phyloP scores from a whole-genome alignment of 2,797 vertebrate species.

The Karalla daura region DNA sequence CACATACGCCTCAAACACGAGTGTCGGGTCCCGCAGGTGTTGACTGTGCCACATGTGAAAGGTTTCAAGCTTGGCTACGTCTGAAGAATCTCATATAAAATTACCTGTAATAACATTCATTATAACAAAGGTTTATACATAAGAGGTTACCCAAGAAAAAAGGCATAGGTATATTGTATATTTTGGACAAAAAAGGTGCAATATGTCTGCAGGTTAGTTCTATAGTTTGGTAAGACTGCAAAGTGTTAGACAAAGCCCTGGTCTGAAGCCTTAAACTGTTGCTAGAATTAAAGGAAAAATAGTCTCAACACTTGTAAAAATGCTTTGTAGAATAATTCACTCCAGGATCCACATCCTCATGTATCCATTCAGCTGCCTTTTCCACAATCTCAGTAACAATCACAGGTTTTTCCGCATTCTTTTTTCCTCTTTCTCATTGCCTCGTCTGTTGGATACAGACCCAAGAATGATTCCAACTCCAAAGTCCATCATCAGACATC shows the following conservation, averaged over 20 bases:
- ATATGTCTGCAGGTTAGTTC: constrained; percentile 56
- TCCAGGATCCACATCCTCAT: neutral
- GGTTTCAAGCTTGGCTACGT: constrained; percentile 31
- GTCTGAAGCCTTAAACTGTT: constrained; percentile 42
- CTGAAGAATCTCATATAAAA: constrained; percentile 44
- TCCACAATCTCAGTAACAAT: neutral
- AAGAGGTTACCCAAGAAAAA: constrained; percentile 45
- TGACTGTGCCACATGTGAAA: constrained; percentile 18
- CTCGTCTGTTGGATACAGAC: neutral
- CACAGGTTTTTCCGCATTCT: neutral
- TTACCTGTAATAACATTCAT: constrained; percentile 56
- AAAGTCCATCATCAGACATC: neutral
- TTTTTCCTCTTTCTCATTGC: neutral
- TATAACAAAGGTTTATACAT: constrained; percentile 52
- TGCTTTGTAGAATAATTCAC: neutral
- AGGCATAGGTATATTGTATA: constrained; percentile 52
- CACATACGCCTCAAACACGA: constrained; percentile 3
- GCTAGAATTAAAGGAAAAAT: constrained; percentile 32
- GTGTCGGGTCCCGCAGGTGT: constrained; percentile 3
- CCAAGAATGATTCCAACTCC: neutral
- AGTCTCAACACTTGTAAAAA: constrained; percentile 23
- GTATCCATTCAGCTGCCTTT: neutral
- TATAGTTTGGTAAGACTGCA: constrained; percentile 61
- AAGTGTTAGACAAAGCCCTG: constrained; percentile 61
- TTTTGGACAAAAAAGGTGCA: constrained; percentile 63